phyloP scores from a whole-genome alignment of 1,140 invertebrate genomes.

The Pinna nobilis region DNA sequence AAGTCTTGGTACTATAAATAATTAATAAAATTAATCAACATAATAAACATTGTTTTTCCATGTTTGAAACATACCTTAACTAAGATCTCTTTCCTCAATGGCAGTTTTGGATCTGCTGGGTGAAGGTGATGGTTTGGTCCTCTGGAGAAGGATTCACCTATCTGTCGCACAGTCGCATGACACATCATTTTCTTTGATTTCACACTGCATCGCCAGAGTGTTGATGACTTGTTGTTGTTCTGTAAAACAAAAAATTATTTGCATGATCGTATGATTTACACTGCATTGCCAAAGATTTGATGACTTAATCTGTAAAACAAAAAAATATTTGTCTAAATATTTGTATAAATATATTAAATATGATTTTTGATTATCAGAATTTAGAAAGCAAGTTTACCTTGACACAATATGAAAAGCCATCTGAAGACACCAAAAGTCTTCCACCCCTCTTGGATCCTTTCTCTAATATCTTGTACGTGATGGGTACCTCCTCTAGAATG shows the following conservation, averaged over 20 bases:
- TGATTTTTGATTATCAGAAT: no score
- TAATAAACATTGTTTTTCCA: no score
- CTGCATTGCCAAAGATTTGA: no score
- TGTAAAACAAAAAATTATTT: slow-evolving; percentile 5
- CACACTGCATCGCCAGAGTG: slow-evolving; percentile 11
- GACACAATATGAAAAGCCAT: not conserved
- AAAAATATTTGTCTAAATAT: no score
- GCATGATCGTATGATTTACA: no score
- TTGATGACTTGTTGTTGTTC: slow-evolving; percentile 10
- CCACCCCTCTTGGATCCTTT: slow-evolving; percentile 6
- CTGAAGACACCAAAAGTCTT: not conserved
- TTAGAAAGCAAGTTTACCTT: no score
- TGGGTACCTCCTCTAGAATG: not conserved
- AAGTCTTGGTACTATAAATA: not conserved
- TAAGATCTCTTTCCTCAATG: not conserved
- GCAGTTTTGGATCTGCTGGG: slow-evolving; percentile 8
- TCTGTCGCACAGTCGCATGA: slow-evolving; percentile 16
- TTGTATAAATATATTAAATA: no score
- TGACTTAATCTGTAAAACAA: no score
- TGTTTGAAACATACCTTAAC: not conserved
- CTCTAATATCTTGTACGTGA: not conserved
- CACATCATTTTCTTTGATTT: slow-evolving; percentile 10
- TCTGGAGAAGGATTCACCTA: not conserved
- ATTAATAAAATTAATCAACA: not conserved
- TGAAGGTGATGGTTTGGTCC: slow-evolving; percentile 4